Evolutionary conservation across 2,888 invertebrate genomes (phyloP).

Genomic region (Paralinhomoeus sp.): DNA sequence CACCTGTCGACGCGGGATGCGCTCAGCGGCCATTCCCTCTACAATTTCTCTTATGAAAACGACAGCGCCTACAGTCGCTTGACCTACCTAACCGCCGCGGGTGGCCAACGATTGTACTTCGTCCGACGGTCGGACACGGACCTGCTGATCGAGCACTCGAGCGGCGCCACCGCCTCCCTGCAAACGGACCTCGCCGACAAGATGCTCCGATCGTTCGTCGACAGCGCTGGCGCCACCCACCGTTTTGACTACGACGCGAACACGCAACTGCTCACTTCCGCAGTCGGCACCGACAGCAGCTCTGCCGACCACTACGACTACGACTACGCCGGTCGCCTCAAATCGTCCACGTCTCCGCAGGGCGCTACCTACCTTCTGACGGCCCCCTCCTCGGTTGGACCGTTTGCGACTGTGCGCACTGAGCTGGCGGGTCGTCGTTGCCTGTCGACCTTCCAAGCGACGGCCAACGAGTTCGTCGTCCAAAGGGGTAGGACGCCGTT

Average conservation of each 20-base stretch:
- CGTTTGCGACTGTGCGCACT: no score
- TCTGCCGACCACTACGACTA: conserved; percentile 76
- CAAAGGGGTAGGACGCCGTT: no score
- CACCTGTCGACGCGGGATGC: conserved; percentile 44
- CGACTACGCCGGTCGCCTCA: conserved; percentile 46
- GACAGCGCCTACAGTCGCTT: conserved; percentile 85
- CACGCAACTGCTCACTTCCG: conserved; percentile 35
- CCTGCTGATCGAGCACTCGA: conserved; percentile 21
- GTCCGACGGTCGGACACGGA: conserved; percentile 2
- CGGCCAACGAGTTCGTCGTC: no score
- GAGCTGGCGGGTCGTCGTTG: no score
- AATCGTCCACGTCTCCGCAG: background rate
- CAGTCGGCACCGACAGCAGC: conserved; percentile 43
- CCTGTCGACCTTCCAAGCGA: no score
- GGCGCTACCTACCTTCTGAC: conserved; percentile 44
- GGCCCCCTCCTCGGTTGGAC: no score
- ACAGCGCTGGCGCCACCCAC: background rate
- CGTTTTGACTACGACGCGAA: conserved; percentile 7
- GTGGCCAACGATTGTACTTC: conserved; percentile 47
- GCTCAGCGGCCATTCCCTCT: conserved; percentile 60
- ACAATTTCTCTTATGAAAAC: conserved; percentile 83
- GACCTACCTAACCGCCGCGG: conserved; percentile 73
- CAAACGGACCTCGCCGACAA: conserved; percentile 21
- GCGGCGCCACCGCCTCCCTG: conserved; percentile 23
- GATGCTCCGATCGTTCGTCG: conserved; percentile 10